Base-by-base conservation (phyloP, 2,888 invertebrate genomes). In the Sarcophaga carnaria region DNA sequence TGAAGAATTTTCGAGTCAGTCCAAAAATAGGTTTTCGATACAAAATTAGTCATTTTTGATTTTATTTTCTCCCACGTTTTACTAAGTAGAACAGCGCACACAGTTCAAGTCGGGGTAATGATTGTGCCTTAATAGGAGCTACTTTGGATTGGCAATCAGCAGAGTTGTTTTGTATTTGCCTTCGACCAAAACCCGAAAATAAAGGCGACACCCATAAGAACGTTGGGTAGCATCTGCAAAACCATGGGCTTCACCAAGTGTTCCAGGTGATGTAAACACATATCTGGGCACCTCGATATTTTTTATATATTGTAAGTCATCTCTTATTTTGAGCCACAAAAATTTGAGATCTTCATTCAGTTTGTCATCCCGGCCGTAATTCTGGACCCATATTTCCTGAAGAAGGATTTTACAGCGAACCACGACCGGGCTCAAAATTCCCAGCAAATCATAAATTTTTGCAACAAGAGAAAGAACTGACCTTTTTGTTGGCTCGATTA, bases 111-210 rank as follows among this genome's bases (percentile, higher is more conserved):
- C 82, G 76, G 25, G 87, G 85, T 66, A 88, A 66, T 17, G 85
- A 86, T 72, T 86, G 78, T 0, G 84, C 84, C 10, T 85, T 87
- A 8, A 88, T 78, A 17, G 87, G 87, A 25, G 88, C 88, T 45
- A 88, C 87, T 14, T 88, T 86, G 5, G 88, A 89, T 88, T 89
- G 5, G 86, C 80, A 47, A 85, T 83, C 2, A 86, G 37, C 11
- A 88, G 27, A 20, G 20, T 76, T 11, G 67, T 45, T 45, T 75
- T 83, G 22, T 72, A 83, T 0, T n/a, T 11, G 20, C 45, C 75
- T 14, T 70, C 20, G 25, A 8, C 60, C 8, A 54, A 49, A 17
- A 66, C 60, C 22, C 83, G 76, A n/a, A 63, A 69, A 59, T 87
- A 80, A 17, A 87, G 37, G 59, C 49, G 14, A 49, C 49, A 27